These are phyloP conservation scores for Pseudolaguvia tuberculata DNA, from an alignment of 2,113 vertebrate species.

Conservation along the genomic window DNA sequence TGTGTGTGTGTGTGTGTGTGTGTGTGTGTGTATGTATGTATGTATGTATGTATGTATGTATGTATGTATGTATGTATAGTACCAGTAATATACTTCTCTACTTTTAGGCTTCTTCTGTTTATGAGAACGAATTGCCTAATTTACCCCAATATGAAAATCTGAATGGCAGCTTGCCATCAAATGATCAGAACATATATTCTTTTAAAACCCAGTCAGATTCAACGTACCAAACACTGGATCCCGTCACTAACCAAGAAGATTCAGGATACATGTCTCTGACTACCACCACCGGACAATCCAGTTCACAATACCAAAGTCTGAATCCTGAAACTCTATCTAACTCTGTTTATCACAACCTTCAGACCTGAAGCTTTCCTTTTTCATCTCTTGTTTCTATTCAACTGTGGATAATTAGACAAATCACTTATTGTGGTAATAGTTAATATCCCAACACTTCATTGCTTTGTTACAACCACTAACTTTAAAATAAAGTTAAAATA, in stretches of 20 bases:
- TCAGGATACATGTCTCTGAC: neutral
- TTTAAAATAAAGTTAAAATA: too few species aligned
- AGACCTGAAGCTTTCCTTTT: neutral
- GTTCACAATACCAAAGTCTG: slow-evolving; percentile 1
- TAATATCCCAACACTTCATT: too few species aligned
- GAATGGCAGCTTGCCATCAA: neutral
- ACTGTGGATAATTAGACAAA: too few species aligned
- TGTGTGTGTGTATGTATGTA: too few species aligned
- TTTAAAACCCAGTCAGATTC: neutral
- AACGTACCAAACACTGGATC: neutral
- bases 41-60: too few species aligned
- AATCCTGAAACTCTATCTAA: neutral
- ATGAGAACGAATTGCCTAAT: neutral
- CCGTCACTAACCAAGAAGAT: neutral
- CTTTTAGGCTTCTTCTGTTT: neutral
- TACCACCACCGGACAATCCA: neutral
- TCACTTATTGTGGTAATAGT: too few species aligned
- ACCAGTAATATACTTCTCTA: neutral
- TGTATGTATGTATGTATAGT: too few species aligned
- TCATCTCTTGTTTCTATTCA: neutral
- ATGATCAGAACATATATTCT: neutral
- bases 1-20: neutral
- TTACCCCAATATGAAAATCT: neutral
- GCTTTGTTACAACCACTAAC: too few species aligned
- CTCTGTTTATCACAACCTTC: slow-evolving; percentile 3